Evolutionary conservation across 1,140 invertebrate species (phyloP).

Genomic region (Drosophila mojavensis): DNA sequence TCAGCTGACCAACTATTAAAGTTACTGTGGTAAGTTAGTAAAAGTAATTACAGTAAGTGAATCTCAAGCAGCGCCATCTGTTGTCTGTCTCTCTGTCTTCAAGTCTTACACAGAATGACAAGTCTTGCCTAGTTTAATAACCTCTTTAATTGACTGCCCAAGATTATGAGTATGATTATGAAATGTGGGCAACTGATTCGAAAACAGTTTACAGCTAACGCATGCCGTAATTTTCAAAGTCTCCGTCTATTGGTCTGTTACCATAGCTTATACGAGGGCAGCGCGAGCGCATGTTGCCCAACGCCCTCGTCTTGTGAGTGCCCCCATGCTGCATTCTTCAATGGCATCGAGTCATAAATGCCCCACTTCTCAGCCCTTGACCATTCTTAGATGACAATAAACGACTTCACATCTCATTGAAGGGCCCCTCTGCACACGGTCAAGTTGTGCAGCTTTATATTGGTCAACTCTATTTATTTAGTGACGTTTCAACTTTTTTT

Average conservation of each 20-base stretch:
- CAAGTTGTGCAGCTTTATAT: conserved; percentile 1
- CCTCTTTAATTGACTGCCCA: no score
- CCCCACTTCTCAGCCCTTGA: conserved; percentile 31
- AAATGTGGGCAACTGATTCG: no score
- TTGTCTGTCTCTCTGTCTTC: no score
- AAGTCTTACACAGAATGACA: no score
- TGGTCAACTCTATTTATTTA: conserved; percentile 6
- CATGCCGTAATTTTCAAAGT: not conserved
- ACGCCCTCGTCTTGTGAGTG: not conserved
- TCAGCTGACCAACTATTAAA: no score
- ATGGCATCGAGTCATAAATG: conserved; percentile 25
- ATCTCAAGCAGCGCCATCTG: no score
- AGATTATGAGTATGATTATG: no score
- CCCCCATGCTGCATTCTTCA: conserved; percentile 13
- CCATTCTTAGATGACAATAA: conserved; percentile 26
- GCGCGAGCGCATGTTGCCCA: not conserved
- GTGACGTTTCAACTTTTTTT: conserved; percentile 13
- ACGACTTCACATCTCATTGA: conserved; percentile 31
- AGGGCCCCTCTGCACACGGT: conserved; percentile 5
- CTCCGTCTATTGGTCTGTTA: no score
- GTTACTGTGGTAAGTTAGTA: no score
- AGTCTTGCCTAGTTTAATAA: no score
- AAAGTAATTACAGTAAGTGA: no score
- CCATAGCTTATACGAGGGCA: not conserved
- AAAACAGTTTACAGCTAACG: not conserved